Conservation (phyloP, 2,888 invertebrate species). For the Amorpha juglandis region DNA sequence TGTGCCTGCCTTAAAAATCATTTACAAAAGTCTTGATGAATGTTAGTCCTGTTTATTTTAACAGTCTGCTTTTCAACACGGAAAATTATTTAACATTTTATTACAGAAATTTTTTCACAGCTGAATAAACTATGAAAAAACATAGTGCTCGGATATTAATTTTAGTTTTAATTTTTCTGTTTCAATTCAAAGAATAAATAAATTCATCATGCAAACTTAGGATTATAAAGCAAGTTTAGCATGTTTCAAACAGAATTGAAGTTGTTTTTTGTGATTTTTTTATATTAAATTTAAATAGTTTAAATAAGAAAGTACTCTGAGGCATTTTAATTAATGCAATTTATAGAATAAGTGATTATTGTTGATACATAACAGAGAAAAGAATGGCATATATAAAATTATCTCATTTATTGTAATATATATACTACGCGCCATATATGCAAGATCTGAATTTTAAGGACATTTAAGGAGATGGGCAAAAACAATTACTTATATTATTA, state of each 20-base stretch:
- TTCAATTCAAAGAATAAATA: no score
- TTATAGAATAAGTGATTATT: background rate
- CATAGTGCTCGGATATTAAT: no score
- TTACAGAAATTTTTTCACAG: conserved; percentile 12
- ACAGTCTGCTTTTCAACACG: conserved; percentile 42
- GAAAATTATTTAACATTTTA: conserved; percentile 46
- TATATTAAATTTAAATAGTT: background rate
- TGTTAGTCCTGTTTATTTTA: conserved; percentile 56
- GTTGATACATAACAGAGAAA: background rate
- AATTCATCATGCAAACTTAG: no score
- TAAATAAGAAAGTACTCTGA: conserved; percentile 7
- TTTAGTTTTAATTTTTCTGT: no score
- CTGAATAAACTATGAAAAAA: no score
- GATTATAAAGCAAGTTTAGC: no score
- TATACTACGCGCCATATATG: no score
- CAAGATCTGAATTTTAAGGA: no score
- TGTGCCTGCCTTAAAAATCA: conserved; percentile 74
- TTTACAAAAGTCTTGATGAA: conserved; percentile 76
- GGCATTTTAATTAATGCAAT: conserved; percentile 6
- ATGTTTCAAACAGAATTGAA: background rate
- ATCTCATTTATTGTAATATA: no score
- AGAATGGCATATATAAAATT: background rate
- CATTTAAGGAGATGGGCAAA: no score
- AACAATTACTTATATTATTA: no score
- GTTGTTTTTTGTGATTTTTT: no score